Evolutionary conservation across 1,140 invertebrate genomes (phyloP).

Genomic region (Drosophila fuyamai): DNA sequence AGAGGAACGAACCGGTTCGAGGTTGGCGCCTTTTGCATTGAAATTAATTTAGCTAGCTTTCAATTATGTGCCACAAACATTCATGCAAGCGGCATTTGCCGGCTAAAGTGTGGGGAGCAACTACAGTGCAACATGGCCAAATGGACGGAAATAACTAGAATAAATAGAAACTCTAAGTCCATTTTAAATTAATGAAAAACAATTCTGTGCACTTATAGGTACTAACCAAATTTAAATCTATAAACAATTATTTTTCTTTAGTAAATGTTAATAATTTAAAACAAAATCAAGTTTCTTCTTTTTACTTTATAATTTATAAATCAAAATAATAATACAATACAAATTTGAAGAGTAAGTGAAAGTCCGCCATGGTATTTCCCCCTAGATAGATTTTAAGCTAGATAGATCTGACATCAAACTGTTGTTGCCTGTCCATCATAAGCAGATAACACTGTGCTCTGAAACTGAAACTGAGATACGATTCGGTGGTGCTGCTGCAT

Average conservation of each 20-base stretch:
- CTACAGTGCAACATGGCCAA: neutral
- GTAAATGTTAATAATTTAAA: too few relatives aligned
- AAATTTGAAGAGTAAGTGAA: too few relatives aligned
- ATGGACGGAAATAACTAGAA: neutral
- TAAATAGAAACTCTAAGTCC: too few relatives aligned
- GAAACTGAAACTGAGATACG: conserved; percentile 80
- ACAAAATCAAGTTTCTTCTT: too few relatives aligned
- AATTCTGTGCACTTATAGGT: too few relatives aligned
- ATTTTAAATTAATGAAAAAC: too few relatives aligned
- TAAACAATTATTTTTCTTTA: too few relatives aligned
- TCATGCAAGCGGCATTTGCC: conserved; percentile 52
- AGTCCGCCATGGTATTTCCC: neutral
- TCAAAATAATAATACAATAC: too few relatives aligned
- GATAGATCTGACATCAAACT: neutral
- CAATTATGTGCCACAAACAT: conserved; percentile 83
- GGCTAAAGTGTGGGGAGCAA: conserved; percentile 26
- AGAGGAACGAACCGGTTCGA: conserved; percentile 28
- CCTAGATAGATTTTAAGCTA: neutral
- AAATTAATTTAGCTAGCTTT: conserved; percentile 83
- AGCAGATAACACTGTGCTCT: neutral
- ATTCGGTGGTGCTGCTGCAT: conserved; percentile 61
- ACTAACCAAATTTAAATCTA: too few relatives aligned
- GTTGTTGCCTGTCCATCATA: neutral
- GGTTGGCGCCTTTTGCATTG: conserved; percentile 76
- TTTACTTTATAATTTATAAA: too few relatives aligned